Base-by-base conservation (phyloP, 1,140 invertebrate genomes). In the Drosophila carrolli region DNA sequence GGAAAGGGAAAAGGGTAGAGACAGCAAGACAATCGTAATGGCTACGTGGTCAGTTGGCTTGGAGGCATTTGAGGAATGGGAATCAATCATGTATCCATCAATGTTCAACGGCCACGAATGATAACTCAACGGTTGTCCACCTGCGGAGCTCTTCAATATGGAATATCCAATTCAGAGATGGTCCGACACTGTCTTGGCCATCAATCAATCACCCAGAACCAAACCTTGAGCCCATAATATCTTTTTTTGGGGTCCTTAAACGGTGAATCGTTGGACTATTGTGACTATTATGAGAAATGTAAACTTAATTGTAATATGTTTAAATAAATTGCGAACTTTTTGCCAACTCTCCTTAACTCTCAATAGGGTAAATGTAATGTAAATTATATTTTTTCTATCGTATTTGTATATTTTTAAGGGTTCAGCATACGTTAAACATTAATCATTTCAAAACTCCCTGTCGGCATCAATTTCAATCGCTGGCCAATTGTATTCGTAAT, bases 81-180 rank as follows among this genome's bases (percentile, higher is more conserved):
- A 40, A 71, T 71, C 67, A 56, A 71, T 71, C 43, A 71, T 23
- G 53, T 37, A 71, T 71, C 68, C 65, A 72, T 72, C 68, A 71
- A 11, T 19, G 19, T 19, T n/a, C 41, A 16, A 27, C 8, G 14
- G 7, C 48, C 29, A 37, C 29, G 32, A 16, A 35, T 16, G 37
- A 41, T 41, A 19, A 8, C 19, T n/a, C 37, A 1, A 23, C 29
- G 29, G 43, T 5, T 13, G 38, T 13, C 7, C 58, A 66, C 59
- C 59, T 63, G 35, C 35, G 14, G 56, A 14, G 23, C 29, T 6
- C 5, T 23, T 11, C 3, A 46, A 38, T 37, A 40, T 13, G 32
- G 48, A 41, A 23, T 43, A 59, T 13, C 16, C 23, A 19, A 29
- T 29, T 61, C 10, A 35, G 32, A 16, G 27, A 6, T 23, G 14